Base-by-base conservation (phyloP, 2,113 vertebrate species). In the Pterocles gutturalis region DNA sequence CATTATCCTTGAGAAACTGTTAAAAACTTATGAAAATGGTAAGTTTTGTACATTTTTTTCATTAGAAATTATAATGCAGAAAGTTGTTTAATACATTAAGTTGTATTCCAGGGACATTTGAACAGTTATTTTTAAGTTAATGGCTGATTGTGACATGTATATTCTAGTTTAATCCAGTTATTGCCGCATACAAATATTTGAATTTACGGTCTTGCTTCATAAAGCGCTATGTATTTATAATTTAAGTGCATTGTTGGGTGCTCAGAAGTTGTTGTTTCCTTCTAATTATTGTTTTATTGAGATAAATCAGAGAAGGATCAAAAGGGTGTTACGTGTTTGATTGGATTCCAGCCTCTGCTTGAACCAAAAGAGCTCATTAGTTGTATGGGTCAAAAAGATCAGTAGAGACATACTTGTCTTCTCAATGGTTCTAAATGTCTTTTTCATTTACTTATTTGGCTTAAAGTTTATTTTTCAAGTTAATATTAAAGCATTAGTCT, bases 1-100 rank as follows among this genome's bases (percentile, higher is more conserved):
- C 41, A 17, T 70, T 77, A n/a, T 34, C 51, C 48, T 81, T 87
- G 25, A 81, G n/a, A 91, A 95, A 55, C 53, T 90, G n/a, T 51
- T 87, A 54, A 85, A 81, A 67, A 31, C 24, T 18, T 88, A 91
- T 84, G 46, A 97, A 96, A 93, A 96, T 96, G 85, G 93, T 96
- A 89, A 83, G 91, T 87, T 75, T 62, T 81, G 3, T 62, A 38
- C 13, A 2, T 49, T 38, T 61, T 31, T 10, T 15, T 89, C 13
- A 41, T 89, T 71, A 34, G 41, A 79, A 85, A 49, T 87, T 67
- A 29, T 28, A 90, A 16, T 29, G 29, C 22, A 55, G 25, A 28
- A 60, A 49, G 10, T 10, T 46, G 5, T 70, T 93, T 69, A 76
- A 58, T 87, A 48, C 14, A 22, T 24, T 45, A 10, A 71, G 31